Evolutionary conservation across 2,797 vertebrate species (phyloP).

Genomic region (Lophotriccus pileatus): DNA sequence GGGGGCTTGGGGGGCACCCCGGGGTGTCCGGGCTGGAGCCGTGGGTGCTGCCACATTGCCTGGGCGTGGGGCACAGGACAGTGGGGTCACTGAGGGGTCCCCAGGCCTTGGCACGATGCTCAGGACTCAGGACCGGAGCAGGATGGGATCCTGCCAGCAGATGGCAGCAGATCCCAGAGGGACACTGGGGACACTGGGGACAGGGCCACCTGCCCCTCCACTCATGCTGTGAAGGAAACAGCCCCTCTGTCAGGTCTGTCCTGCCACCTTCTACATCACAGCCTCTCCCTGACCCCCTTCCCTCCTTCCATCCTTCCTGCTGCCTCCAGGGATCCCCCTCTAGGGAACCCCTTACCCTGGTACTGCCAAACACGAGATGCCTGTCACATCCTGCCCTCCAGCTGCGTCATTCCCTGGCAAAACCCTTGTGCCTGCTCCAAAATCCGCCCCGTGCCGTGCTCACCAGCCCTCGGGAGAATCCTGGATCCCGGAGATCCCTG

Average conservation of each 20-base stretch:
- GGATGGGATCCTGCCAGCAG: slow-evolving; percentile 41
- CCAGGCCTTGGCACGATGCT: rapidly evolving
- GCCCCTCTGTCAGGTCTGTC: neutral
- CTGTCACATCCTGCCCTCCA: neutral
- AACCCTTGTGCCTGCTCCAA: neutral
- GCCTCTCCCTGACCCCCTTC: neutral
- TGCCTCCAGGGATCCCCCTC: neutral
- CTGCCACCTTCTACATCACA: neutral
- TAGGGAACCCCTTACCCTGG: neutral
- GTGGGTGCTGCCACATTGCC: rapidly evolving
- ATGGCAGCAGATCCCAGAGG: slow-evolving; percentile 52
- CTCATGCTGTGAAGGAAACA: rapidly evolving
- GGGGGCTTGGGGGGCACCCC: neutral
- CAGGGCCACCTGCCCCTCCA: neutral
- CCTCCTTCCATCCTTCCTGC: neutral
- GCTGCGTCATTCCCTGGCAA: neutral
- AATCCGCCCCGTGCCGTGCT: neutral
- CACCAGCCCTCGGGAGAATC: neutral
- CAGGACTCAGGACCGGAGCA: neutral
- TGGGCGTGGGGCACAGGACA: neutral
- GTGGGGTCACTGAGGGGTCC: neutral
- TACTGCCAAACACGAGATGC: neutral
- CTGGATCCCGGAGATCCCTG: rapidly evolving
- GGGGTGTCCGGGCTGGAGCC: neutral
- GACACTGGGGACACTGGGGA: neutral